Evolutionary conservation across 2,888 invertebrate species (phyloP).

Genomic region (Parasteatoda lunata): DNA sequence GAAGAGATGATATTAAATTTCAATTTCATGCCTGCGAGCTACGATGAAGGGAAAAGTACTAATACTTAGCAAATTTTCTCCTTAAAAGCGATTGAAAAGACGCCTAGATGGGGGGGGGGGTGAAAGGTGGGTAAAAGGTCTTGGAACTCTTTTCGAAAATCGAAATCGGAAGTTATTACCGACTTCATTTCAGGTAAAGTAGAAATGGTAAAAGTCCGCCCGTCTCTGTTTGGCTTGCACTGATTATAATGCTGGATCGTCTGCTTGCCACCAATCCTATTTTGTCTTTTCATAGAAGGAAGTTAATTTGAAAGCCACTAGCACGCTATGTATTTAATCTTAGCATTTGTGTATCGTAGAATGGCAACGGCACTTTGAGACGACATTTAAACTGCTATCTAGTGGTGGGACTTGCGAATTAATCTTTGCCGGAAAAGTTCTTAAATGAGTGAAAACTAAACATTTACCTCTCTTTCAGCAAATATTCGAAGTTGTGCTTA

Average conservation of each 20-base stretch:
- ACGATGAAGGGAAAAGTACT: slow-evolving; percentile 1
- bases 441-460: background rate
- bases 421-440: background rate
- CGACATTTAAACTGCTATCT: background rate
- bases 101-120: background rate
- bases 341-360: background rate
- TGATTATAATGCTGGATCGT: slow-evolving; percentile 35
- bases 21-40: slow-evolving; percentile 52
- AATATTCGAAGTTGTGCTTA: background rate
- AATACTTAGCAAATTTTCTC: slow-evolving; percentile 56
- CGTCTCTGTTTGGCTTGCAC: slow-evolving; percentile 26
- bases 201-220: slow-evolving; percentile 28
- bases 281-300: slow-evolving; percentile 11
- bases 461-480: background rate
- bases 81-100: slow-evolving; percentile 46
- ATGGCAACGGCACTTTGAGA: background rate
- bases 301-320: slow-evolving; percentile 61
- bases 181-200: slow-evolving; percentile 38
- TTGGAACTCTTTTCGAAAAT: slow-evolving; percentile 18
- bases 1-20: slow-evolving; percentile 48
- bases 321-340: slow-evolving; percentile 53
- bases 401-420: background rate
- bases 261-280: slow-evolving; percentile 4
- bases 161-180: slow-evolving; percentile 56
- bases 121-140: background rate